phyloP scores from a whole-genome alignment of 92 coral and sea anemone genomes.

The Actinostola sp. region DNA sequence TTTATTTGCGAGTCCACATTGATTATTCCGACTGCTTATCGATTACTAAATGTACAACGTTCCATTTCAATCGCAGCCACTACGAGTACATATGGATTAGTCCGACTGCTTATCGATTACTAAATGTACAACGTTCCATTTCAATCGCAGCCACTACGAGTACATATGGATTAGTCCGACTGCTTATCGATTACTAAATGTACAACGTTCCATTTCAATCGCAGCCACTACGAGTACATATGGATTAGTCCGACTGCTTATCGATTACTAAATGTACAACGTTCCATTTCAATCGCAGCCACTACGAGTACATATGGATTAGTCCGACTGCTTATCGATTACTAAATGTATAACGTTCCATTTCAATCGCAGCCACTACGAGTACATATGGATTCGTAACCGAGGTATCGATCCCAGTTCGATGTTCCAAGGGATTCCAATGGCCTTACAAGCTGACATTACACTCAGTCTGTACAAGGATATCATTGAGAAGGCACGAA shows the following conservation, averaged over 20 bases:
- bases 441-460: constrained; percentile 79
- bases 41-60: neutral
- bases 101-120: neutral
- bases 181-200: neutral
- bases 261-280: neutral
- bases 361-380: constrained; percentile 62
- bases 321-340: constrained; percentile 8
- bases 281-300: neutral
- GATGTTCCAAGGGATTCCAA: constrained; percentile 79
- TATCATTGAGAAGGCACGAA: constrained; percentile 72
- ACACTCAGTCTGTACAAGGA: constrained; percentile 78
- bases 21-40: neutral
- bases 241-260: neutral
- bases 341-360: neutral
- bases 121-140: neutral
- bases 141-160: neutral
- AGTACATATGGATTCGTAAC: constrained; percentile 79
- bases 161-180: neutral
- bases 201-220: neutral
- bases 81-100: neutral
- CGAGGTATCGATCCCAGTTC: constrained; percentile 82
- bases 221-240: neutral
- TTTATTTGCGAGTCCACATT: neutral
- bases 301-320: neutral
- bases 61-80: neutral